Evolutionary conservation across 1,140 invertebrate genomes (phyloP).

Genomic region (Bombus cullumanus): DNA sequence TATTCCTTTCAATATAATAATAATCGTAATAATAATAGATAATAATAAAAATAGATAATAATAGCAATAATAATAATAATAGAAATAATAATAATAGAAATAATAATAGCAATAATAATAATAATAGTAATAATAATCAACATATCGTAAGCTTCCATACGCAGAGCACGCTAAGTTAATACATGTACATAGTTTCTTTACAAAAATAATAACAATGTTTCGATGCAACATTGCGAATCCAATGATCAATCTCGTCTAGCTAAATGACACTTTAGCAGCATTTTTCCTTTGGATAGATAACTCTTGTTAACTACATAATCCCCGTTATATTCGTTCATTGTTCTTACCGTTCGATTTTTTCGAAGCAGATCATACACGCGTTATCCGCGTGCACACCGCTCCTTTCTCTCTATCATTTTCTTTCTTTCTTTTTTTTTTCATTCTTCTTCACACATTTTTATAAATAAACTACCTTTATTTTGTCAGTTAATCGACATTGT

Average conservation of each 20-base stretch:
- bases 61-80: conserved; percentile 58
- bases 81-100: conserved; percentile 57
- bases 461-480: conserved; percentile 66
- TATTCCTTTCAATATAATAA: conserved; percentile 71
- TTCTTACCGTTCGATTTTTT: not conserved
- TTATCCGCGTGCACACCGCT: not conserved
- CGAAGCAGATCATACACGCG: not conserved
- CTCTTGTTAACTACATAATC: conserved; percentile 29
- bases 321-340: conserved; percentile 9
- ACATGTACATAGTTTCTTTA: conserved; percentile 80
- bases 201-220: conserved; percentile 82
- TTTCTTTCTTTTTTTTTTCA: conserved; percentile 12
- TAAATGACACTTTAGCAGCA: conserved; percentile 67
- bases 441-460: conserved; percentile 37
- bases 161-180: conserved; percentile 78
- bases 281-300: conserved; percentile 54
- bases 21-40: conserved; percentile 64
- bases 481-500: conserved; percentile 78
- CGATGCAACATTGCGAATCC: conserved; percentile 76
- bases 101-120: conserved; percentile 61
- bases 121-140: conserved; percentile 78
- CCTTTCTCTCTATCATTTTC: not conserved
- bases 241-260: conserved; percentile 70
- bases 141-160: conserved; percentile 78
- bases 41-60: conserved; percentile 58